These are phyloP conservation scores for Holcopasites calliopsidis DNA, from an alignment of 1,140 invertebrate genomes.

Conservation along the genomic window DNA sequence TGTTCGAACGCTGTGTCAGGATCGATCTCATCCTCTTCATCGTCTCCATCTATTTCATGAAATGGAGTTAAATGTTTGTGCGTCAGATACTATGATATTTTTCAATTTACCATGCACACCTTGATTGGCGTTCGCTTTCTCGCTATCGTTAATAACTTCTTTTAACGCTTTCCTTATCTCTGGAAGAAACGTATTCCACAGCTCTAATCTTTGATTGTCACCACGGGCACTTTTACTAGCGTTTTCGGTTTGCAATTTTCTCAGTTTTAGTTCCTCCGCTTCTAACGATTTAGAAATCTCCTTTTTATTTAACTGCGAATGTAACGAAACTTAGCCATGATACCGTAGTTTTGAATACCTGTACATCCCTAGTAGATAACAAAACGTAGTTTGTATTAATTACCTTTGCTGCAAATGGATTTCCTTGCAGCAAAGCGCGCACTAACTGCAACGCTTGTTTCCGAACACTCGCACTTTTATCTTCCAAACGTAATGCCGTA, in stretches of 20 bases:
- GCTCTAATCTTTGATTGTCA: constrained; percentile 75
- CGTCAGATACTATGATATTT: too few relatives aligned
- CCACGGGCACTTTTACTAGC: constrained; percentile 73
- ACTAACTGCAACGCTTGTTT: constrained; percentile 89
- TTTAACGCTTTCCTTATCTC: constrained; percentile 75
- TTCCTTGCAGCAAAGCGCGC: constrained; percentile 86
- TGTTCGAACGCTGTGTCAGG: constrained; percentile 69
- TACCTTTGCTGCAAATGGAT: constrained; percentile 87
- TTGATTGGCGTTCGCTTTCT: constrained; percentile 43
- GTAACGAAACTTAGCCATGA: background rate
- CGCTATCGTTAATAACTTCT: constrained; percentile 60
- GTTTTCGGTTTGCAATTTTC: constrained; percentile 81
- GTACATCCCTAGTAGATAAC: too few relatives aligned
- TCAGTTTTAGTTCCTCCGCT: constrained; percentile 81
- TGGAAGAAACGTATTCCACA: constrained; percentile 74
- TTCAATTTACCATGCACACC: constrained; percentile 15
- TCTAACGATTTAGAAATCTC: constrained; percentile 81
- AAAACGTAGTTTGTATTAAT: constrained; percentile 51
- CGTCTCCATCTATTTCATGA: constrained; percentile 42
- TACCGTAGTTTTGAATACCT: too few relatives aligned
- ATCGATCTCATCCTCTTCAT: constrained; percentile 64
- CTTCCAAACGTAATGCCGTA: constrained; percentile 85
- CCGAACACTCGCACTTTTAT: constrained; percentile 88
- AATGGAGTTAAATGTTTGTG: background rate
- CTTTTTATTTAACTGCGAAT: constrained; percentile 80